Evolutionary conservation across 2,113 vertebrate genomes (phyloP).

Genomic region (Silurus glanis): DNA sequence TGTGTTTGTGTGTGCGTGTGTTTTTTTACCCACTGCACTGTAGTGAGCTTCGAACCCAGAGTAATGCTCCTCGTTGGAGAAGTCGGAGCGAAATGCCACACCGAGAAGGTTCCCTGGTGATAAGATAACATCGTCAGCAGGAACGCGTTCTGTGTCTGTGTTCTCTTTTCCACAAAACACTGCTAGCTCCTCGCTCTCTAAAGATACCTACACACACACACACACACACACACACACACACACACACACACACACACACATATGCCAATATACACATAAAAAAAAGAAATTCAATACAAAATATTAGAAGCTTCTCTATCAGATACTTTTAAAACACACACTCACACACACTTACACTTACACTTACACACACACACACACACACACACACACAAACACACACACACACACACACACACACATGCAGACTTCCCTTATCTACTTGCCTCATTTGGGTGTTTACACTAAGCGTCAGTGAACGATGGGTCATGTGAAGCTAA

Average conservation of each 20-base stretch:
- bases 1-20: not conserved
- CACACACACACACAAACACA: constrained; percentile 17
- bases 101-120: constrained; percentile 80
- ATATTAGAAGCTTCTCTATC: not conserved
- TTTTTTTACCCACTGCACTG: constrained; percentile 82
- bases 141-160: constrained; percentile 87
- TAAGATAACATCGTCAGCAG: constrained; percentile 73
- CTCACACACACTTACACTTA: not conserved
- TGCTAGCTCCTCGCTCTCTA: constrained; percentile 80
- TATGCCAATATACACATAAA: constrained; percentile 3
- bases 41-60: constrained; percentile 91
- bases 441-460: constrained; percentile 38
- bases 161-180: constrained; percentile 86
- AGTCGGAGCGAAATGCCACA: constrained; percentile 86
- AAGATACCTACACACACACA: constrained; percentile 75
- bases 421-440: constrained; percentile 45
- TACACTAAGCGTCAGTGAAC: constrained; percentile 51
- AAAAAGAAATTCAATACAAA: not conserved
- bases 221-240: constrained; percentile 32
- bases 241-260: constrained; percentile 27
- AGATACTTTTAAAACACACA: not conserved
- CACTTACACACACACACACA: constrained; percentile 24
- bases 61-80: constrained; percentile 91
- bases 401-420: constrained; percentile 21
- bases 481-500: constrained; percentile 18